Conservation (phyloP, 2,113 vertebrate genomes). For the Panthera uncia region DNA sequence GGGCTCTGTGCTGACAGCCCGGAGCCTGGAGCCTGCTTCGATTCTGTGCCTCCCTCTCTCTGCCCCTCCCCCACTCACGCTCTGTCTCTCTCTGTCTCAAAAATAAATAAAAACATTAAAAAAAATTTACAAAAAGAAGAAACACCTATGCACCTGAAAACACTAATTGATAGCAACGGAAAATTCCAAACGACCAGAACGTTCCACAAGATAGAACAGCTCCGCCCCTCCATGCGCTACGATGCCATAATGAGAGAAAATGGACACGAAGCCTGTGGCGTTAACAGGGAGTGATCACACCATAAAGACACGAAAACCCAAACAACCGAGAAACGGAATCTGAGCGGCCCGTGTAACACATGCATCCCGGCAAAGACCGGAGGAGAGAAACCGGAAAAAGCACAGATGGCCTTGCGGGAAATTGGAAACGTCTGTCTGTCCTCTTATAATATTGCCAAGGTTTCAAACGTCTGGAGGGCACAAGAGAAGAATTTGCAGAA, state of each 20-base stretch:
- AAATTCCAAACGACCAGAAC: neutral
- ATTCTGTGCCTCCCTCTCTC: no score
- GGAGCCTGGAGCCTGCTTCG: no score
- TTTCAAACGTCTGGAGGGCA: neutral
- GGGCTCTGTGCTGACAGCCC: fast-evolving
- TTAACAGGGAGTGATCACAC: neutral
- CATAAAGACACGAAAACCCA: neutral
- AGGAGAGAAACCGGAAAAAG: neutral
- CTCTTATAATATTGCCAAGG: neutral
- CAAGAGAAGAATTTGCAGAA: neutral
- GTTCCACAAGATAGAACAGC: neutral
- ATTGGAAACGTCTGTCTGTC: neutral
- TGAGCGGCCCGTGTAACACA: neutral
- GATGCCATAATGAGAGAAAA: neutral
- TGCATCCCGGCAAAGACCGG: neutral
- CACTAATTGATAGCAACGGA: neutral
- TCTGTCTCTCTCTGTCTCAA: no score
- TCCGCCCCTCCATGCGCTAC: neutral
- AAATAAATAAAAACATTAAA: no score
- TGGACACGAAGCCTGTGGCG: neutral
- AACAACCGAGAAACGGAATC: neutral
- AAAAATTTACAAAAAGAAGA: neutral
- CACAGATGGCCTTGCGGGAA: neutral
- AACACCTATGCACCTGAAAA: neutral
- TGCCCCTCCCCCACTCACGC: no score